Evolutionary conservation across 1,140 invertebrate species (phyloP).

Genomic region (Lepeophtheirus salmonis): DNA sequence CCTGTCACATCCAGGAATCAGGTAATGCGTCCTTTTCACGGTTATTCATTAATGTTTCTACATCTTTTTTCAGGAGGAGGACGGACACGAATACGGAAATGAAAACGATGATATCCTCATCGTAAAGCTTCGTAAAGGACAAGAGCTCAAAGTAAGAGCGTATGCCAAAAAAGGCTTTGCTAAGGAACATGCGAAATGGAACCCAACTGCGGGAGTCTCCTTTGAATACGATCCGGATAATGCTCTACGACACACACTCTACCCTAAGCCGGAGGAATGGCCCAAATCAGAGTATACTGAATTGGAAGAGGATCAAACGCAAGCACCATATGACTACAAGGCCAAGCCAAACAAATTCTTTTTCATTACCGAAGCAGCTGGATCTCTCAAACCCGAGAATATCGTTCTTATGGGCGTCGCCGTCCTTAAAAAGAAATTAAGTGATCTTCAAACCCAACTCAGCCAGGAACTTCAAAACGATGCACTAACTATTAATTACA

Average conservation of each 20-base stretch:
- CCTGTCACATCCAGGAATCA: slow-evolving; percentile 62
- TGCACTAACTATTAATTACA: slow-evolving; percentile 23
- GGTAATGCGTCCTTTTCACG: neutral
- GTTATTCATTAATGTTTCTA: neutral
- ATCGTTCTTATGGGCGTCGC: slow-evolving; percentile 87
- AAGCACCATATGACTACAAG: slow-evolving; percentile 80
- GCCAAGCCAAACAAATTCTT: slow-evolving; percentile 93
- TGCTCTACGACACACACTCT: slow-evolving; percentile 82
- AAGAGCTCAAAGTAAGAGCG: slow-evolving; percentile 83
- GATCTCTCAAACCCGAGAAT: slow-evolving; percentile 83
- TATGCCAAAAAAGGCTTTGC: slow-evolving; percentile 93
- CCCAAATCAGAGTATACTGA: slow-evolving; percentile 93
- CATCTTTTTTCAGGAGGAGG: slow-evolving; percentile 1
- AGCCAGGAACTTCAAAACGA: slow-evolving; percentile 70
- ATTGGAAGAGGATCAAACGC: slow-evolving; percentile 59
- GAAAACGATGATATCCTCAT: slow-evolving; percentile 60
- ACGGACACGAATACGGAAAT: slow-evolving; percentile 10
- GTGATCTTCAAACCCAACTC: slow-evolving; percentile 78
- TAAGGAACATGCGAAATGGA: slow-evolving; percentile 99
- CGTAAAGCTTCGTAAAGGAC: slow-evolving; percentile 90
- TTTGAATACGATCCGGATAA: slow-evolving; percentile 99
- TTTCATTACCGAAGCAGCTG: slow-evolving; percentile 87
- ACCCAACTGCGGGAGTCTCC: slow-evolving; percentile 87
- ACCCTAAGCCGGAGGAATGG: slow-evolving; percentile 97
- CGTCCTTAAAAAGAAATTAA: slow-evolving; percentile 83